Percentiles rank a stretch among this genome's conserved stretches.
These are phyloP conservation scores for Pseudomyrmex pallidus DNA, from an alignment of 1,140 invertebrate genomes.

Conservation along the genomic window DNA sequence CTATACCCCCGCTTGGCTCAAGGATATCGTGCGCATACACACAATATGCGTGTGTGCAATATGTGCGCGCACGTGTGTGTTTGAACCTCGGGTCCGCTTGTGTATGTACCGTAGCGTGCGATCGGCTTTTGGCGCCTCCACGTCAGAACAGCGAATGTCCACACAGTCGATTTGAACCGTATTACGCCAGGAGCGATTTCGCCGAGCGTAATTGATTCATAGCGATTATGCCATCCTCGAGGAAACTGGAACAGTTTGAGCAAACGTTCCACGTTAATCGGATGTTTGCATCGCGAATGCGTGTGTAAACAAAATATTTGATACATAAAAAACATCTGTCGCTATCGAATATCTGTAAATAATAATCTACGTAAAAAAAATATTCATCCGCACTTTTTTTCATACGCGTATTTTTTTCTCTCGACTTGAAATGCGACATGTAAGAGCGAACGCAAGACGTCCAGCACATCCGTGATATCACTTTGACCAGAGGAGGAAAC, in stretches of 20 bases:
- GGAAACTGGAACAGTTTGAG: slow-evolving; percentile 10
- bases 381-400: too few relatives aligned
- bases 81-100: slow-evolving; percentile 11
- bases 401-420: too few relatives aligned
- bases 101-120: slow-evolving; percentile 39
- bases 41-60: neutral
- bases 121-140: slow-evolving; percentile 67
- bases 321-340: too few relatives aligned
- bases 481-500: slow-evolving; percentile 57
- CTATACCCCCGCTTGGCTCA: slow-evolving; percentile 57
- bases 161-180: slow-evolving; percentile 61
- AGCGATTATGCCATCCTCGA: slow-evolving; percentile 62
- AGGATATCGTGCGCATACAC: slow-evolving; percentile 67
- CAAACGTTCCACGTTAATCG: slow-evolving; percentile 15
- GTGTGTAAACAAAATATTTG: too few relatives aligned
- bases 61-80: neutral
- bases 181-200: slow-evolving; percentile 68
- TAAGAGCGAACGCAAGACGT: slow-evolving; percentile 44
- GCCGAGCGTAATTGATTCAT: slow-evolving; percentile 71
- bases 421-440: slow-evolving; percentile 6
- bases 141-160: slow-evolving; percentile 64
- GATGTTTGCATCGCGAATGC: neutral
- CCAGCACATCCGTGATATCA: slow-evolving; percentile 43
- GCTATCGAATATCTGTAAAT: too few relatives aligned
- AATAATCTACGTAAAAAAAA: too few relatives aligned